Conservation (phyloP, 2,113 vertebrate species). For the Pampusana beccarii region DNA sequence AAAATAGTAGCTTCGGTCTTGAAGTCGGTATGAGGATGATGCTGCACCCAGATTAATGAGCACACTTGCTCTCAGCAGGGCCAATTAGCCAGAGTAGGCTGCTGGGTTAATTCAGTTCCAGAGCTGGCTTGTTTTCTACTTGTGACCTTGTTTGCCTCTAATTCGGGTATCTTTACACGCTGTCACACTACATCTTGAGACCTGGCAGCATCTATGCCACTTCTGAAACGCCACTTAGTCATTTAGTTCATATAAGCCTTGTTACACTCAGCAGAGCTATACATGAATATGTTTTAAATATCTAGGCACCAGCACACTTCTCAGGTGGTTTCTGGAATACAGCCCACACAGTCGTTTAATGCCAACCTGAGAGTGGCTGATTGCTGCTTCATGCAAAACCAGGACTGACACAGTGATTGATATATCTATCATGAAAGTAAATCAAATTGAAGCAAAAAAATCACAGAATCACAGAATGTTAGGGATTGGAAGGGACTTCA, state of each 20-base stretch:
- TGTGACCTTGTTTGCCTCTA: conserved; percentile 27
- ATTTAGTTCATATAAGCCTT: neutral
- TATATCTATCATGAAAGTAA: neutral
- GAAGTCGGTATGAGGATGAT: neutral
- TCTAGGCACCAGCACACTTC: neutral
- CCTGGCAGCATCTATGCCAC: neutral
- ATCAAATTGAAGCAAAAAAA: neutral
- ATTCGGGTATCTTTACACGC: neutral
- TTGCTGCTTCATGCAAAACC: neutral
- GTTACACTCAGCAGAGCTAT: neutral
- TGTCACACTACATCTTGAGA: neutral
- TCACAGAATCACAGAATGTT: too few species aligned
- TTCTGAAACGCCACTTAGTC: neutral
- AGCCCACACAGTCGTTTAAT: conserved; percentile 11
- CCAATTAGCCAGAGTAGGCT: neutral
- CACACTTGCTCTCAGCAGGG: neutral
- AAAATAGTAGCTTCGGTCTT: neutral
- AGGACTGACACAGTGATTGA: neutral
- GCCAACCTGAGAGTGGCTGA: neutral
- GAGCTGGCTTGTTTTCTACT: neutral
- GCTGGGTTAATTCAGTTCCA: neutral
- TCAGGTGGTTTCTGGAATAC: conserved; percentile 33
- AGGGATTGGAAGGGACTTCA: too few species aligned
- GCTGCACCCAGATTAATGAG: neutral
- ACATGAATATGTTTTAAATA: neutral